Base-by-base conservation (phyloP, 2,888 invertebrate genomes). In the Heliconius aoede region DNA sequence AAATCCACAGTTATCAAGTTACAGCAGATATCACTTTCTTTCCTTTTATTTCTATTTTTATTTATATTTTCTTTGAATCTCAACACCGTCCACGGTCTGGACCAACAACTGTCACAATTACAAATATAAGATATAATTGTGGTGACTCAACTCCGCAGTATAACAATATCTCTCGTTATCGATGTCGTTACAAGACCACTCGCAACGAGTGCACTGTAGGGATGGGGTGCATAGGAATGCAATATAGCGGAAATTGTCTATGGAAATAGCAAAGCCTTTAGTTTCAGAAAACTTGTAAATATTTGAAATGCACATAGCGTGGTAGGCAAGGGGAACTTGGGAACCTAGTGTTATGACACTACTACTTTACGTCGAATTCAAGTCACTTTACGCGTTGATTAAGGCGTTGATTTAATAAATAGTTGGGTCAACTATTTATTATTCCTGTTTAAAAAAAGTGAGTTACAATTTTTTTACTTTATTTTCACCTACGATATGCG, bases 101-200 rank as follows among this genome's bases (percentile, higher is more conserved):
- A 46, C 21, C 30, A 62, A 62, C 15, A 51, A 62, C 30, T 61
- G 40, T 26, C 72, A 13, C 55, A 26, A 65, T 36, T 36, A 24
- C 11, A 51, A 68, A 74, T 24, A 61, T 74, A 61, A 55, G 46
- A 60, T 75, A 76, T 78, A 80, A 80, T 76, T 76, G 80, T 77
- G 78, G 72, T 76, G 62, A 79, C 69, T 76, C 74, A 77, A 73
- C 76, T 55, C 73, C 73, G 80, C 80, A 79, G 82, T 83, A 83
- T 83, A 84, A 91, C 92, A 91, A 91, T 91, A 89, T 81, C 83
- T 84, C 88, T 93, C 92, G 92, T 92, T 93, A 93, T 89, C 89
- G 89, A 81, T 84, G 81, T 92, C 91, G 91, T 91, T 92, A 91
- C 85, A 87, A 87, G 86, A 88, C 90, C 90, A 91, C 91, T 91